Base-by-base conservation (phyloP, 2,797 vertebrate species). In the Momotus momota region DNA sequence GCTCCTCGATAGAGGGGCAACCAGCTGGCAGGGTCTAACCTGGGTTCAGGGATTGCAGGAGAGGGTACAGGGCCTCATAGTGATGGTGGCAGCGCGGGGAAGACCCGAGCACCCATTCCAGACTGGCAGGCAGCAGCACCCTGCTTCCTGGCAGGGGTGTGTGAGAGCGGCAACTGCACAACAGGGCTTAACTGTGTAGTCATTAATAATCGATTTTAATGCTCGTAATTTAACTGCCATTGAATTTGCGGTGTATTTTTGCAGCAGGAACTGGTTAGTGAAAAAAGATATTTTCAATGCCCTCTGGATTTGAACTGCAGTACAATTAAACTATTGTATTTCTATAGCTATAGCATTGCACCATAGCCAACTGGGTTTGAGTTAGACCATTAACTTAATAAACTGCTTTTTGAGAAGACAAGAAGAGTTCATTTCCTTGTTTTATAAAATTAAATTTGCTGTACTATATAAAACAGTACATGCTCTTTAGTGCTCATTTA, bases 141-240 rank as follows among this genome's bases (percentile, higher is more conserved):
- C 9, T 0, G 0, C 22, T 60, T 72, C 38, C 33, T 0, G 0
- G 14, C 0, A 0, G 14, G 45, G 9, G 11, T 12, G 22, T 20
- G n/a, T 0, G 10, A 62, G 29, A 86, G 26, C 19, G 45, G 55
- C 10, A 43, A 6, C 43, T 41, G 41, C 23, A 6, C 35, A 84
- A 52, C 38, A 62, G 41, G 26, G 12, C 46, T 85, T 91, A 62
- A 19, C 19, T 66, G 35, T 64, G 29, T 14, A 25, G 31, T 41
- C 81, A 54, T 40, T 69, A 70, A 46, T 83, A 91, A 95, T 49
- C 1, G 4, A 60, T 90, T 96, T 88, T 54, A 81, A 62, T 74
- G 61, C 48, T 58, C 4, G 4, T n/a, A 10, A 81, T 82, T 88
- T 84, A 84, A n/a, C 26, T 49, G 12, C 27, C 16, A 35, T 55